Percentiles rank a stretch among this genome's conserved stretches.
phyloP scores from a whole-genome alignment of 1,140 invertebrate species.

The Temnothorax longispinosus region DNA sequence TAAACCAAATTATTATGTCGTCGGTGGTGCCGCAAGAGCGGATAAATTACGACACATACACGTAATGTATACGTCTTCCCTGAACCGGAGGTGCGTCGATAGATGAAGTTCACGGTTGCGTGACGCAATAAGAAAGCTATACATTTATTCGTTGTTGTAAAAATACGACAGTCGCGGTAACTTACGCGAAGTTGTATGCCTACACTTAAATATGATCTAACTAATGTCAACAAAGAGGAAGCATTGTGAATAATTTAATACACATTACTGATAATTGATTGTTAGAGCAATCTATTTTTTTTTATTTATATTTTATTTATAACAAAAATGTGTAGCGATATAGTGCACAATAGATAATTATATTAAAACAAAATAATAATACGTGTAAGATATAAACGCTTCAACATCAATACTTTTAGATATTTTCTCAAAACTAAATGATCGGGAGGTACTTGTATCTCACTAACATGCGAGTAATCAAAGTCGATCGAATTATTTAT shows the following conservation, averaged over 20 bases:
- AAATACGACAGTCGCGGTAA: neutral
- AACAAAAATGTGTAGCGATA: neutral
- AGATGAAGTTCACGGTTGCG: neutral
- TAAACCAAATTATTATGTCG: slow-evolving; percentile 55
- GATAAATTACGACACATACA: neutral
- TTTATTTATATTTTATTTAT: no score
- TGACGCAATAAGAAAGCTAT: neutral
- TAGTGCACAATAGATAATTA: neutral
- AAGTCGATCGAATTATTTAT: slow-evolving; percentile 51
- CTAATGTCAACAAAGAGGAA: neutral
- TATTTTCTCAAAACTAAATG: neutral
- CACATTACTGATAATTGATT: neutral
- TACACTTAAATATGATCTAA: neutral
- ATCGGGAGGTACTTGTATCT: neutral
- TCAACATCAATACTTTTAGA: neutral
- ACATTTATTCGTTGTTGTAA: slow-evolving; percentile 6
- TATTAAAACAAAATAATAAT: neutral
- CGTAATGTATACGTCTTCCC: neutral
- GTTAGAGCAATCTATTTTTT: neutral
- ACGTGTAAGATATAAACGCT: neutral
- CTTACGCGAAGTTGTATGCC: neutral
- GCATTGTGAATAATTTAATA: neutral
- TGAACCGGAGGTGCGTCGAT: neutral
- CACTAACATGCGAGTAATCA: neutral
- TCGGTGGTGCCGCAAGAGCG: slow-evolving; percentile 7